Conservation (phyloP, 2,888 invertebrate genomes). For the Omphaloscelis lunosa region DNA sequence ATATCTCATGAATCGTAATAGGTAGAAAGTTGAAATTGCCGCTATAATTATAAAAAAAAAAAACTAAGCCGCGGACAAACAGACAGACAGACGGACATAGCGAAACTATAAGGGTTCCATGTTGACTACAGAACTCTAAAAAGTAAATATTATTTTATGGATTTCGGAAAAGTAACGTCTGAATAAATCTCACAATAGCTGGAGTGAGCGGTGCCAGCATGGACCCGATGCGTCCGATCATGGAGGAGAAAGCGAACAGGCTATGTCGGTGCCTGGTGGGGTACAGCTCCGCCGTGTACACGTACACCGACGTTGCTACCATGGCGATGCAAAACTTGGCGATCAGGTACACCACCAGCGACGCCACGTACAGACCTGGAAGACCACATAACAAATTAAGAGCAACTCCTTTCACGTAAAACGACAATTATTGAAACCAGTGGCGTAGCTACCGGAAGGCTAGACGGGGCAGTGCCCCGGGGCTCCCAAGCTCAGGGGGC, state of each 20-base stretch:
- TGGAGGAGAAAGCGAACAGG: constrained; percentile 91
- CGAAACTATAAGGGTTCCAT: no score
- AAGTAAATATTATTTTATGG: background rate
- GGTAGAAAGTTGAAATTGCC: no score
- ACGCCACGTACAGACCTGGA: constrained; percentile 71
- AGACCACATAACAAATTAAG: background rate
- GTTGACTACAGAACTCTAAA: no score
- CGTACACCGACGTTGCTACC: constrained; percentile 90
- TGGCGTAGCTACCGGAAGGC: no score
- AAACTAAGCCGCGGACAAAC: no score
- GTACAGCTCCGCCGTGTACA: constrained; percentile 91
- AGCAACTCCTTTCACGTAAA: background rate
- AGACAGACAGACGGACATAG: no score
- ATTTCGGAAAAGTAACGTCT: background rate
- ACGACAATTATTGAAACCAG: no score
- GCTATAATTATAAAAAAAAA: no score
- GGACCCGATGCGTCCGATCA: constrained; percentile 91
- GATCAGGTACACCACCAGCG: constrained; percentile 87
- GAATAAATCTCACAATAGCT: constrained; percentile 86
- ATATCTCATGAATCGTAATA: no score
- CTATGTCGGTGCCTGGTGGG: constrained; percentile 91
- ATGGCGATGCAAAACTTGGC: constrained; percentile 91
- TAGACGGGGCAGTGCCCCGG: no score
- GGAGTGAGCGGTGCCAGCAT: constrained; percentile 92
- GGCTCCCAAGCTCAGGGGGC: no score